Evolutionary conservation across 2,113 vertebrate genomes (phyloP).

Genomic region (Leucoraja erinaceus): DNA sequence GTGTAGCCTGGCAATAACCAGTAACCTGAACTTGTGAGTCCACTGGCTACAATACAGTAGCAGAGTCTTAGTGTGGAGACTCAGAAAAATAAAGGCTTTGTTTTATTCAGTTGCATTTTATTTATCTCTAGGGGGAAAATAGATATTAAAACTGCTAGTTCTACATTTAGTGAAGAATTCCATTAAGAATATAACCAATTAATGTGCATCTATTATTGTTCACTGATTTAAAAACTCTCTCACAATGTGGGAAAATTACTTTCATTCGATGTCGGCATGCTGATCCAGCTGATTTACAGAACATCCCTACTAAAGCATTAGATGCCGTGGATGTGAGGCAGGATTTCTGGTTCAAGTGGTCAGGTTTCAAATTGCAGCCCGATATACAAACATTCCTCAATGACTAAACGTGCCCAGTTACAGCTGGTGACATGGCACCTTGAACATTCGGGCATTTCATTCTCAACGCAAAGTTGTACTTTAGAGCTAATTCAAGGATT

Average conservation of each 20-base stretch:
- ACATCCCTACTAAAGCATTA: not conserved
- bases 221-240: not conserved
- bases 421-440: not conserved
- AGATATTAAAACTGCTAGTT: not conserved
- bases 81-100: not conserved
- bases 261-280: not conserved
- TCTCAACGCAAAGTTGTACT: not conserved
- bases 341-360: not conserved
- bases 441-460: not conserved
- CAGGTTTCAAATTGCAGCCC: not conserved
- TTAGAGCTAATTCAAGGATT: not conserved
- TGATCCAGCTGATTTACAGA: not conserved
- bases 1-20: not conserved
- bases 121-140: not conserved
- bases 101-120: conserved; percentile 10
- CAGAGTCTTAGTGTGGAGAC: not conserved
- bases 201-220: conserved; percentile 8
- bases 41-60: not conserved
- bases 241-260: not conserved
- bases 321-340: not conserved
- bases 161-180: not conserved
- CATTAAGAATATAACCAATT: conserved; percentile 21
- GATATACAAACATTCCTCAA: not conserved
- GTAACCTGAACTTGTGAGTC: not conserved
- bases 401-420: not conserved